Base-by-base conservation (phyloP, 2,888 invertebrate genomes). In the Megastigmus dorsalis region DNA sequence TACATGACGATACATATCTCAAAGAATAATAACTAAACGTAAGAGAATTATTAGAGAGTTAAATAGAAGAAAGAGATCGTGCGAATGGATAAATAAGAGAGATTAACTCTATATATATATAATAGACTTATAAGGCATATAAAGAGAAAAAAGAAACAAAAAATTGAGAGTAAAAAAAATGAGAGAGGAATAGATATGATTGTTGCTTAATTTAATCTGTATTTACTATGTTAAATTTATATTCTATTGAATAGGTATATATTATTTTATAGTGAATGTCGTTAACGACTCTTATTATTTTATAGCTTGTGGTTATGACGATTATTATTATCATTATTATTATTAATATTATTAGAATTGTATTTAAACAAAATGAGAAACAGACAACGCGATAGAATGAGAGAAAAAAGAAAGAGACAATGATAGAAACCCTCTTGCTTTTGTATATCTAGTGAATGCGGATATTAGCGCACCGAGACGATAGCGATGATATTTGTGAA, bases 1-100 rank as follows among this genome's bases (percentile, higher is more conserved):
- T n/a, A n/a, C 82, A 85, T 84, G 86, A 88, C 87, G 88, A 87
- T 88, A 87, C 88, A 88, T 88, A 88, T 88, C 88, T 87, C 85
- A 86, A 84, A 88, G 85, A 86, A 87, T 88, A 88, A 88, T 88
- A 88, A 88, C 78, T 88, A 88, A 85, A 82, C 79, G 77, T 87
- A 86, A 86, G 86, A 78, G 81, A 83, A 80, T 82, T 82, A 80
- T 81, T 79, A 80, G 77, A 77, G 74, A 76, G 59, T 77, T 75
- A 78, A 67, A 65, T 62, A 57, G 45, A 70, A 59, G 38, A 68
- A 30, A 50, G 65, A 72, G 45, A 43, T 41, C 48, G 60, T 54
- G 69, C 33, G 63, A 73, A 72, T 68, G 77, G 77, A 66, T 68
- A 72, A n/a, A 62, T 67, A 74, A 76, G 52, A 76, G 60, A 76